phyloP scores from a whole-genome alignment of 2,113 vertebrate species.

The Pampusana beccarii region DNA sequence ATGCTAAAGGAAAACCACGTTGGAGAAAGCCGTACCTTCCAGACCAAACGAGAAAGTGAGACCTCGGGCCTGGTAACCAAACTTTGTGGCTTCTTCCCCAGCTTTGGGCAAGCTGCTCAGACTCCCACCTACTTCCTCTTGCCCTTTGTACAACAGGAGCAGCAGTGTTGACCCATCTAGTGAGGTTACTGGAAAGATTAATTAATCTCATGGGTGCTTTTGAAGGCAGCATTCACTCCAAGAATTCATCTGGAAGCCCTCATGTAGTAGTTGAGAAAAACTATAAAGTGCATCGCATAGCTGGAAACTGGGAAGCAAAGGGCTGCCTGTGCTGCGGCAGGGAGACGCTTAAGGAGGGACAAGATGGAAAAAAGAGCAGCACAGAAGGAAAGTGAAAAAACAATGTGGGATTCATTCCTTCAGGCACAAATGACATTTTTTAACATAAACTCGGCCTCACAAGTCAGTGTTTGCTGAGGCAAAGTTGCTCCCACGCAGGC shows the following conservation, averaged over 20 bases:
- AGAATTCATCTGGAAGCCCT: slow-evolving; percentile 47
- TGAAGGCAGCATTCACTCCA: background rate
- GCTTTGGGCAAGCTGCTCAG: background rate
- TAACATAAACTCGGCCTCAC: background rate
- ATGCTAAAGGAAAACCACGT: background rate
- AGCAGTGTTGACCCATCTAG: background rate
- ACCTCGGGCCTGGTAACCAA: background rate
- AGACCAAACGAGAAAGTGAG: background rate
- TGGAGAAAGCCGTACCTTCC: background rate
- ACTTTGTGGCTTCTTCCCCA: background rate
- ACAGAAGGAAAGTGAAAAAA: slow-evolving; percentile 25
- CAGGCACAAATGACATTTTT: background rate
- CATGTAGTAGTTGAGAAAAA: slow-evolving; percentile 8
- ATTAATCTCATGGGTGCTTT: background rate
- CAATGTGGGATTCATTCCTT: slow-evolving; percentile 8
- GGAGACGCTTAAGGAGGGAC: slow-evolving; percentile 1
- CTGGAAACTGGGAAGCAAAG: background rate
- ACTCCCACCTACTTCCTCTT: background rate
- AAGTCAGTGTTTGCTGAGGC: background rate
- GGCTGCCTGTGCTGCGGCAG: background rate
- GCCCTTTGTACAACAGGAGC: background rate
- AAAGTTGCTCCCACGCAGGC: background rate
- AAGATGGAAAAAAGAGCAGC: slow-evolving; percentile 32
- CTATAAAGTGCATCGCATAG: background rate
- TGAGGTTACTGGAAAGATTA: background rate